phyloP scores from a whole-genome alignment of 2,888 invertebrate species.

The Dolomedes plantarius region DNA sequence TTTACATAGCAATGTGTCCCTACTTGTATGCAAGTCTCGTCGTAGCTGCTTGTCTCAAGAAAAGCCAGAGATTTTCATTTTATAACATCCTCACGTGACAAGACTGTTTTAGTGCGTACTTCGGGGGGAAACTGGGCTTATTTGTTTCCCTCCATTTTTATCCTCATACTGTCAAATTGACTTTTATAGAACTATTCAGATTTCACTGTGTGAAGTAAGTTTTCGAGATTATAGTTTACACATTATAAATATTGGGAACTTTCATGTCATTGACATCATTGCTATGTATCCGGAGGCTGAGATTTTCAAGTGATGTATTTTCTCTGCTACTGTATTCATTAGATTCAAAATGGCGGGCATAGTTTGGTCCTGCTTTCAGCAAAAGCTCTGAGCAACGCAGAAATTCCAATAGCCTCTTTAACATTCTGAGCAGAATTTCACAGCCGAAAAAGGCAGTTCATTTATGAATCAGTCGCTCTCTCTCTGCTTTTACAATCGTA shows the following conservation, averaged over 20 bases:
- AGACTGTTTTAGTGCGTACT: background rate
- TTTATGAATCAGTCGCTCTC: background rate
- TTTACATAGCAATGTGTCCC: background rate
- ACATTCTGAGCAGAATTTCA: background rate
- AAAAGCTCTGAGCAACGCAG: too few relatives aligned
- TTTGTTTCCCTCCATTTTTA: background rate
- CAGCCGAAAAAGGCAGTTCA: background rate
- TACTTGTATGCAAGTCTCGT: background rate
- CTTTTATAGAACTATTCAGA: too few relatives aligned
- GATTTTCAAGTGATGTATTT: too few relatives aligned
- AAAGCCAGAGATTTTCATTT: background rate
- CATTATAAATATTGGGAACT: too few relatives aligned
- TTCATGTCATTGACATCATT: too few relatives aligned
- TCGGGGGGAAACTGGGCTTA: background rate
- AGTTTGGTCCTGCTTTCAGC: too few relatives aligned
- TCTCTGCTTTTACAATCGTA: background rate
- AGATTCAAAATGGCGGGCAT: too few relatives aligned
- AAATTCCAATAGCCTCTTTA: background rate
- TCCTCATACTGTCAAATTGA: too few relatives aligned
- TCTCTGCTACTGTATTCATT: too few relatives aligned
- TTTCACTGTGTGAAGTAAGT: too few relatives aligned
- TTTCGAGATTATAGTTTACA: too few relatives aligned
- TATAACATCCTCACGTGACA: background rate
- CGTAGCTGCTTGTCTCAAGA: background rate
- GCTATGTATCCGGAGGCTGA: too few relatives aligned